Base-by-base conservation (phyloP, 2,797 vertebrate genomes). In the Parauchenoglanis ngamensis region DNA sequence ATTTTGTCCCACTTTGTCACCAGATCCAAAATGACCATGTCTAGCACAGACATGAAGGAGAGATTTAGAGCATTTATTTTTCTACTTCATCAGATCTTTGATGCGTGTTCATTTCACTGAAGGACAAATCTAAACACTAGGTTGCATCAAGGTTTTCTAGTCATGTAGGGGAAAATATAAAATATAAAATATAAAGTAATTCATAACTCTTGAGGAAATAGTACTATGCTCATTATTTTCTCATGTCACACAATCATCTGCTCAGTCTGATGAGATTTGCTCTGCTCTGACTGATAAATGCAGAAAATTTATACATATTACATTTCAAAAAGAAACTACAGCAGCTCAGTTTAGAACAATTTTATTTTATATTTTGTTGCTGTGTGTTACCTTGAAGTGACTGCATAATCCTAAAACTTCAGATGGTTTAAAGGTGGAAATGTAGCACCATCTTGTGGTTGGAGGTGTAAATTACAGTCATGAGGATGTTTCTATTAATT, bases 361-460 rank as follows among this genome's bases (percentile, higher is more conserved):
- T 65, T 4, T 21, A 8, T 49, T 73, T 46, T 21, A 86, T 40
- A 21, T 44, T 57, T 57, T 70, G 23, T 85, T 85, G 17, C 57
- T 13, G 13, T 23, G 6, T 75, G 25, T 77, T 13, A 77, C 31
- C 1, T 1, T 5, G 49, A 49, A 40, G 10, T 13, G 23, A 2
- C 35, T 59, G 31, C 7, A 46, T 3, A 31, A 31, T 31, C 31
- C 31, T 31, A 31, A 2, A 25, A 81, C 12, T 7, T 21, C 19
- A 21, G 46, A 28, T n/a, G 21, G 25, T 81, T 65, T n/a, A 72
- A 40, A 15, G 75, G 46, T 88, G 67, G 83, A 56, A 3, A 28
- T 73, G 0, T 21, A 54, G 5, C 57, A 13, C 77, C 75, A 85
- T 81, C 87, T 85, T 65, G 87, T 81, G 87, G 76, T 28, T 28